phyloP scores from a whole-genome alignment of 1,140 invertebrate species.

The Psilanteris sp. region DNA sequence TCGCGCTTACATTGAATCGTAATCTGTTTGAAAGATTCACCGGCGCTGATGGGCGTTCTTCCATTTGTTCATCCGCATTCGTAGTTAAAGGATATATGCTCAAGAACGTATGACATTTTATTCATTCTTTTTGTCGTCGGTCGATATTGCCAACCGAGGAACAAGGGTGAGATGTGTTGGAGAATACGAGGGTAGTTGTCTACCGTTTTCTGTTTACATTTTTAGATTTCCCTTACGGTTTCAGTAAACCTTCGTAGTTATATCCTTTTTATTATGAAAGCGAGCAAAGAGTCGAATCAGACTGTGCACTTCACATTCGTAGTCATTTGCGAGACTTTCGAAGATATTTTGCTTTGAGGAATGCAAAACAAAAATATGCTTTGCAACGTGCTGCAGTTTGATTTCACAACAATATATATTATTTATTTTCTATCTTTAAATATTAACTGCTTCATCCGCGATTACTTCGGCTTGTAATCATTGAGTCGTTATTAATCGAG shows the following conservation, averaged over 20 bases:
- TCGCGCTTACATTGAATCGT: constrained; percentile 29
- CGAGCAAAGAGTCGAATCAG: constrained; percentile 19
- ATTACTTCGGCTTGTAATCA: no score
- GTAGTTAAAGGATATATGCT: constrained; percentile 33
- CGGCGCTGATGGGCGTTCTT: constrained; percentile 11
- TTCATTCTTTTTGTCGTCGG: constrained; percentile 34
- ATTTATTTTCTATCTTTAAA: no score
- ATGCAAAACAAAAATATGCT: no score
- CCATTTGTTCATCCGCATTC: constrained; percentile 23
- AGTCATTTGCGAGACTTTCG: constrained; percentile 22
- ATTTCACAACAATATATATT: no score
- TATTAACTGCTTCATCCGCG: no score
- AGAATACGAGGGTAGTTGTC: constrained; percentile 23
- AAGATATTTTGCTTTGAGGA: constrained; percentile 11
- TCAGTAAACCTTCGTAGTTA: constrained; percentile 28
- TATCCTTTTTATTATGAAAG: constrained; percentile 38
- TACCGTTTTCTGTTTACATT: constrained; percentile 42
- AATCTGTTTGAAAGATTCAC: constrained; percentile 19
- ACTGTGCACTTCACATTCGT: constrained; percentile 2
- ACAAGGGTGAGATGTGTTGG: constrained; percentile 23
- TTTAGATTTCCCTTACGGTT: constrained; percentile 50
- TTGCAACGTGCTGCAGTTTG: no score
- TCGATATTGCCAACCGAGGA: constrained; percentile 28
- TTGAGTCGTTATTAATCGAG: no score
- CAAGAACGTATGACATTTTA: constrained; percentile 34